Percentiles rank a stretch among this genome's conserved stretches.
phyloP scores from a whole-genome alignment of 2,888 invertebrate species.

The Drosophila multiciliata region DNA sequence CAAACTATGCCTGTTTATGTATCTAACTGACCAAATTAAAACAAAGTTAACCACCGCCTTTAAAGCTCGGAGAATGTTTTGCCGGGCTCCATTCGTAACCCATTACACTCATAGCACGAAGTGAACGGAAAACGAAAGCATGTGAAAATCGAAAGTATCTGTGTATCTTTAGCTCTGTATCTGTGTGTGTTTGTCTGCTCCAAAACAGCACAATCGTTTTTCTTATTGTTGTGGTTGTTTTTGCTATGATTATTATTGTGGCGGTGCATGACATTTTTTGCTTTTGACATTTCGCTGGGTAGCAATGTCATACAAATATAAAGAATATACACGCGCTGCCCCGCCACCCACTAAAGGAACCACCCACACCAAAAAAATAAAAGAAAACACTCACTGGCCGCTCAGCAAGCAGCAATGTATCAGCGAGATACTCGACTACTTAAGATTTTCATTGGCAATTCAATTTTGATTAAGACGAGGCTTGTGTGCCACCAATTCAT shows the following conservation, averaged over 20 bases:
- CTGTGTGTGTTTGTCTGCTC: slow-evolving; percentile 32
- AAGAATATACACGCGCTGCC: slow-evolving; percentile 62
- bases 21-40: slow-evolving; percentile 12
- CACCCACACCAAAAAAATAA: slow-evolving; percentile 43
- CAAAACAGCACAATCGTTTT: slow-evolving; percentile 60
- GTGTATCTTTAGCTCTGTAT: slow-evolving; percentile 37
- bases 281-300: slow-evolving; percentile 80
- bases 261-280: slow-evolving; percentile 66
- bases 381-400: slow-evolving; percentile 54
- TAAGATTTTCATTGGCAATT: slow-evolving; percentile 21
- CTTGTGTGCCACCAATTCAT: slow-evolving; percentile 17
- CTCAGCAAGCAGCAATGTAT: slow-evolving; percentile 35
- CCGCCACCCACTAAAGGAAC: slow-evolving; percentile 24
- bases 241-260: slow-evolving; percentile 48
- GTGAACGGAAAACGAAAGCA: slow-evolving; percentile 56
- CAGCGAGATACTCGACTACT: slow-evolving; percentile 39
- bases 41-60: slow-evolving; percentile 3
- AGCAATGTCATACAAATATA: slow-evolving; percentile 83
- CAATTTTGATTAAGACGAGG: slow-evolving; percentile 30
- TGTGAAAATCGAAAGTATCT: slow-evolving; percentile 69
- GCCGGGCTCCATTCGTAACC: slow-evolving; percentile 16
- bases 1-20: slow-evolving; percentile 1
- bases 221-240: slow-evolving; percentile 45
- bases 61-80: neutral
- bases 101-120: slow-evolving; percentile 38